phyloP scores from a whole-genome alignment of 2,113 vertebrate species.

The Machaerirhynchus nigripectus region DNA sequence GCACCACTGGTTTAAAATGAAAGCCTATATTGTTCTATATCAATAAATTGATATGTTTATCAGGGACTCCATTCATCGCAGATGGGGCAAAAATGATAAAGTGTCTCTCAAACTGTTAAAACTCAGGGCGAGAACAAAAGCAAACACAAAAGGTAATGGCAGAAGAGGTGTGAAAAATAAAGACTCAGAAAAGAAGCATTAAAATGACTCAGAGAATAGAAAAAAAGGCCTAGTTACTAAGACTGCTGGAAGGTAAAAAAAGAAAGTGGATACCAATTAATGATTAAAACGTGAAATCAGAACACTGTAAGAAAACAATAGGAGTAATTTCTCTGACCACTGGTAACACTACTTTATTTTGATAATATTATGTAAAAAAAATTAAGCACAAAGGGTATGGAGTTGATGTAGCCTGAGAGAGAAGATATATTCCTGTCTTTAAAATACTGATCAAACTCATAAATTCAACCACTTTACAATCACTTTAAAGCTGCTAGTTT shows the following conservation, averaged over 20 bases:
- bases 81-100: neutral
- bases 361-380: neutral
- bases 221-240: neutral
- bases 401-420: neutral
- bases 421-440: neutral
- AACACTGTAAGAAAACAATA: neutral
- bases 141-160: neutral
- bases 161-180: neutral
- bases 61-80: neutral
- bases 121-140: neutral
- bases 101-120: neutral
- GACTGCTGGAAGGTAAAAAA: neutral
- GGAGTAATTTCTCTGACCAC: neutral
- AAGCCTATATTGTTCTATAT: neutral
- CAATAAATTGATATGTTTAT: neutral
- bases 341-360: neutral
- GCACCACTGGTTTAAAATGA: neutral
- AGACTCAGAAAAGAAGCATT: neutral
- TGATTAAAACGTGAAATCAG: neutral
- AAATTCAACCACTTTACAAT: neutral
- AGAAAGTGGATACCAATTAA: neutral
- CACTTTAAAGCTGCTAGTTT: neutral
- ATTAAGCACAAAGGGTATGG: neutral
- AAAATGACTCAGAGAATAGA: neutral
- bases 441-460: neutral